Base-by-base conservation (phyloP, 2,113 vertebrate genomes). In the Oplegnathus fasciatus region DNA sequence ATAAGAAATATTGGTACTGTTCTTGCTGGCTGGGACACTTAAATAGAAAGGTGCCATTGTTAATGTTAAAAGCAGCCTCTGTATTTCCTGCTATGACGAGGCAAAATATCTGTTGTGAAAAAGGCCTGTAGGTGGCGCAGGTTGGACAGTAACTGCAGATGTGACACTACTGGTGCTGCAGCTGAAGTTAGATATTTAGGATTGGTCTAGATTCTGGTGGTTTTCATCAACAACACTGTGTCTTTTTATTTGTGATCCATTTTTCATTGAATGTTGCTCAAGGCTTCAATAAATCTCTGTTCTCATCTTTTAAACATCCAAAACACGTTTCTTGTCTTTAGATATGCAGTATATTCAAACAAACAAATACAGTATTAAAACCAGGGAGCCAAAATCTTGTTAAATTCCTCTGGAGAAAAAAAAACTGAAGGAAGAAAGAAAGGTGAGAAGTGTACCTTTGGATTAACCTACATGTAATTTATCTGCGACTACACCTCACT, bases 151-250 rank as follows among this genome's bases (percentile, higher is more conserved):
- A 30, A 55, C 28, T 69, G 15, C 20, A 15, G 34, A n/a, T 78
- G 22, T 28, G 18, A 66, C 48, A 4, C 28, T 40, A 18, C 18
- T 7, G 30, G 8, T 70, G 28, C 67, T 42, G 18, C 4, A 0
- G 55, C 44, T 70, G 26, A 68, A 26, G 55, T 30, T 26, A 26
- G 58, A 74, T 58, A 73, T 67, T 73, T 67, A 60, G 8, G n/a
- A 26, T 42, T 44, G 20, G 26, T 28, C 75, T 48, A 37, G 37
- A 65, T 76, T 62, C 60, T 32, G n/a, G 7, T 42, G 18, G 57
- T 62, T 62, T 72, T 11, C 34, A 54, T 72, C 24, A 70, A 40
- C 13, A 24, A 34, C 2, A 66, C 15, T 30, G 37, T 54, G 68
- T 82, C 34, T 57, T 26, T 74, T 34, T 37, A 46, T 46, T 22